Base-by-base conservation (phyloP, 2,797 vertebrate species). In the Helicolenus hilgendorfi region DNA sequence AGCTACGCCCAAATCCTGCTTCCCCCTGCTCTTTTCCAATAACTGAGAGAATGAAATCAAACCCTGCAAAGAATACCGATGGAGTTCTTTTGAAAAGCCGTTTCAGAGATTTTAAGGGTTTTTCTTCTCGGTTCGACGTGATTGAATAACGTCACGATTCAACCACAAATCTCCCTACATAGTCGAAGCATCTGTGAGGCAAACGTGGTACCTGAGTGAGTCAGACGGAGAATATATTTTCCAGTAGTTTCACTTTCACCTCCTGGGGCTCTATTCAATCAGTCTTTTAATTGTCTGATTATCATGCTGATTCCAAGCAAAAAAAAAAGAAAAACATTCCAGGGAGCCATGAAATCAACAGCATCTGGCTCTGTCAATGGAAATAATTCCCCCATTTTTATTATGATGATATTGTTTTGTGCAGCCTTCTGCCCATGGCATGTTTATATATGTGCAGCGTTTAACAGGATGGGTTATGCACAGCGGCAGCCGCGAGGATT, bases 201-300 rank as follows among this genome's bases (percentile, higher is more conserved):
- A 14, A 29, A 26, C 2, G 59, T 18, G 72, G 38, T 20, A 87
- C 85, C 85, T 86, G 62, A 45, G 53, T 56, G 63, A 92, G 77
- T 87, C 77, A 74, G 76, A 68, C 72, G 26, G 20, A 89, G 64
- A 79, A 26, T 59, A 79, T 85, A 3, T 59, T 77, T 85, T 87
- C 73, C 83, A 68, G 26, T 79, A 77, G 69, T 73, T 92, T 93
- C 77, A 89, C 84, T 88, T 76, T 77, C 3, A 11, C 83, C 83
- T 85, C 91, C 86, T n/a, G 35, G 72, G 89, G 80, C 64, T 85
- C 79, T 78, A 84, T 92, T 93, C 86, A 94, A 86, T 96, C 92
- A 94, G 89, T 70, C 85, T 29, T 11, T 75, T 96, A 94, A 94
- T 94, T 90, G 81, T 91, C 81, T 95, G 90, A 93, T 96, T 91